Conservation (phyloP, 2,888 invertebrate genomes). For the Leucoptera coffeella region DNA sequence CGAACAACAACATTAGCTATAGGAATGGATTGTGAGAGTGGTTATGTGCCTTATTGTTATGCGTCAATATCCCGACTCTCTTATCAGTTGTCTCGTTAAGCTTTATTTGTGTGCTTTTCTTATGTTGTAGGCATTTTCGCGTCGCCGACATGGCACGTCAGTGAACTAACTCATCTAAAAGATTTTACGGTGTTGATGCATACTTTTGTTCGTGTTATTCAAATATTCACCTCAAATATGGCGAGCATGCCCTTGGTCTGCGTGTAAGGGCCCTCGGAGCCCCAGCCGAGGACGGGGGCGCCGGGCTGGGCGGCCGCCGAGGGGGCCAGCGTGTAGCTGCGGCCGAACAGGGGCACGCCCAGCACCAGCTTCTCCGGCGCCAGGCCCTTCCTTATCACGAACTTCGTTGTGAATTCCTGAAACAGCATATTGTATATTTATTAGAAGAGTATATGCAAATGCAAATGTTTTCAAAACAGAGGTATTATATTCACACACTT, state of each 20-base stretch:
- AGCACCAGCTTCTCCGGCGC: constrained; percentile 62
- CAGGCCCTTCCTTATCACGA: constrained; percentile 59
- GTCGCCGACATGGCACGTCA: no score
- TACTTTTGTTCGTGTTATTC: no score
- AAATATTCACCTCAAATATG: constrained; percentile 61
- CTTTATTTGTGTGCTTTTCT: no score
- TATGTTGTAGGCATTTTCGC: no score
- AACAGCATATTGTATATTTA: constrained; percentile 6
- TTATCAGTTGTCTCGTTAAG: no score
- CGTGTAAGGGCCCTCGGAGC: constrained; percentile 61
- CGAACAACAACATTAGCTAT: constrained; percentile 42
- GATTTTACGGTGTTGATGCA: no score
- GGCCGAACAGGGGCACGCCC: constrained; percentile 68
- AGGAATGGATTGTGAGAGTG: no score
- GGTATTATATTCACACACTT: no score
- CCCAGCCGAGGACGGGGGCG: constrained; percentile 55
- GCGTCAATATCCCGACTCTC: no score
- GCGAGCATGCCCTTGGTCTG: constrained; percentile 62
- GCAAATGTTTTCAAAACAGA: no score
- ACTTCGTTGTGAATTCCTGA: constrained; percentile 63
- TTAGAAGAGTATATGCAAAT: constrained; percentile 5
- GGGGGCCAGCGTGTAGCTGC: constrained; percentile 60
- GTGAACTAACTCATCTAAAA: no score
- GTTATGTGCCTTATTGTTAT: no score
- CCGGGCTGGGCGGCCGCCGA: constrained; percentile 48